These are phyloP conservation scores for Herminia tarsipennalis DNA, from an alignment of 2,888 invertebrate species.

Conservation along the genomic window DNA sequence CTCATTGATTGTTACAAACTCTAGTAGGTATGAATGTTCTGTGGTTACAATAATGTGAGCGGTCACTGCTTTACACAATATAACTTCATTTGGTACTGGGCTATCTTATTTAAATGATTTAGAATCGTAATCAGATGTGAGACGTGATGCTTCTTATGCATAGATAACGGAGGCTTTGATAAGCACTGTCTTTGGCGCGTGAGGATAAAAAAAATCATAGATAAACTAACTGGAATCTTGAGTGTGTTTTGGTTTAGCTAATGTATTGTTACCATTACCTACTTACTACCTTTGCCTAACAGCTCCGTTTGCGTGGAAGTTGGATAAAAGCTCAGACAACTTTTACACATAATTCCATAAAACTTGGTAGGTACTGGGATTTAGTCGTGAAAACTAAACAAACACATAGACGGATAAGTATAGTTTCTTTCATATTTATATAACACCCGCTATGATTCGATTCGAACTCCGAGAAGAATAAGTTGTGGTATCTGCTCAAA, in stretches of 20 bases:
- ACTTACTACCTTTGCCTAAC: no score
- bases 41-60: neutral
- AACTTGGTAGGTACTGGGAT: neutral
- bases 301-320: no score
- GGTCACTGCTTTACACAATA: conserved; percentile 12
- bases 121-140: conserved; percentile 21
- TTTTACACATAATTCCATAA: neutral
- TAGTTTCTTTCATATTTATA: no score
- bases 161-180: conserved; percentile 42
- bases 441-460: no score
- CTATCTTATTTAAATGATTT: conserved; percentile 32
- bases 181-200: conserved; percentile 27
- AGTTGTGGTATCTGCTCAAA: no score
- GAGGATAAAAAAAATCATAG: conserved; percentile 26
- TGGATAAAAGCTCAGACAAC: no score
- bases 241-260: no score
- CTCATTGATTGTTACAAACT: neutral
- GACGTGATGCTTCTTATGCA: conserved; percentile 28
- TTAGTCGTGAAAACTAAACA: no score
- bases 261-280: no score
- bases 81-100: conserved; percentile 8
- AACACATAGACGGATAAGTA: no score
- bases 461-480: no score
- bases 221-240: conserved; percentile 13
- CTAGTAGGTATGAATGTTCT: no score